A percentile compares a stretch with the other conserved stretches of the same genome.
These are phyloP conservation scores for Helogale parvula DNA, from an alignment of 2,113 vertebrate species.

Conservation along the genomic window DNA sequence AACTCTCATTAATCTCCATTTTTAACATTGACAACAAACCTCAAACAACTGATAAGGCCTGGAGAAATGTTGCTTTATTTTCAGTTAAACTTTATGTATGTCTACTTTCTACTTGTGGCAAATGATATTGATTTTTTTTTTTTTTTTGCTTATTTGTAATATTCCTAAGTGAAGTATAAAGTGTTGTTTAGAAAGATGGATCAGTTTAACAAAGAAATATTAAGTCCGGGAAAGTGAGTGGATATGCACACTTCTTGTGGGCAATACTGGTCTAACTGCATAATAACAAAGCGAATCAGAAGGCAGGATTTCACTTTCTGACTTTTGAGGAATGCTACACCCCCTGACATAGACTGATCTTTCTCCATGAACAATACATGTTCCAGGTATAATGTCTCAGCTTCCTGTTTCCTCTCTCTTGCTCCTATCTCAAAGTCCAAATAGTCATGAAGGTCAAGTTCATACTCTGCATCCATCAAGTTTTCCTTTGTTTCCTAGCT, in stretches of 20 bases:
- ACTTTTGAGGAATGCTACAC: neutral
- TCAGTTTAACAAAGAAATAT: neutral
- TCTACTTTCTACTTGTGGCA: neutral
- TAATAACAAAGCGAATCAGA: no score
- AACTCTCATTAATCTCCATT: neutral
- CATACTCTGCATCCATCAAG: accelerated
- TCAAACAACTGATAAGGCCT: neutral
- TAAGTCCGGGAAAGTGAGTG: neutral
- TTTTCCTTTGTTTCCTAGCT: neutral
- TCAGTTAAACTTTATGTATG: neutral
- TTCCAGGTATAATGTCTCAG: accelerated
- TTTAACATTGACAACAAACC: neutral
- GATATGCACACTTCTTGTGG: accelerated
- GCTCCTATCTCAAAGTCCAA: neutral
- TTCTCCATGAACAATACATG: accelerated
- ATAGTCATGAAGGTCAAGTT: neutral
- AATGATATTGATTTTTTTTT: neutral
- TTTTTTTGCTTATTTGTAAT: neutral
- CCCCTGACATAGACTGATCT: accelerated
- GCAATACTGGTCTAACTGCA: accelerated
- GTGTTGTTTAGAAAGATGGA: neutral
- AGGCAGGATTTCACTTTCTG: neutral
- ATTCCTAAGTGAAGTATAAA: neutral
- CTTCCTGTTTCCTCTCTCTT: neutral
- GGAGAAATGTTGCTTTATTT: neutral